Evolutionary conservation across 2,888 invertebrate genomes (phyloP).

Genomic region (Oligia fasciuncula): DNA sequence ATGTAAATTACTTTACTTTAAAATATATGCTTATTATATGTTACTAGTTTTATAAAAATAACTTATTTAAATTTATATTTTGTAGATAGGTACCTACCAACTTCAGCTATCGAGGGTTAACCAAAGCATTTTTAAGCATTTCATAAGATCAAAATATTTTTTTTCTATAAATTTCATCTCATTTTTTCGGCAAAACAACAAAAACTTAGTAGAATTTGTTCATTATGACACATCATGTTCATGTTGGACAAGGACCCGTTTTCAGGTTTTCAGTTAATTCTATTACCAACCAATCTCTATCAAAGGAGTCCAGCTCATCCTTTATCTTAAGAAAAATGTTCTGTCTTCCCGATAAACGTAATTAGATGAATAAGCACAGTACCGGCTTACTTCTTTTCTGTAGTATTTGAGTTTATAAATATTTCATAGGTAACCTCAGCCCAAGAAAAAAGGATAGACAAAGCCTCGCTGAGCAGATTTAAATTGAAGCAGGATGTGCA

Average conservation of each 20-base stretch:
- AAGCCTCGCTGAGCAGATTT: neutral
- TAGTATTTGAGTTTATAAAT: slow-evolving; percentile 21
- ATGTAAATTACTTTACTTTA: neutral
- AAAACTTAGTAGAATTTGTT: neutral
- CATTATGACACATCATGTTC: neutral
- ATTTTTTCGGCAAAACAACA: neutral
- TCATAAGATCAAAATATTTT: neutral
- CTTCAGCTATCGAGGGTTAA: neutral
- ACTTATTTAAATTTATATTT: neutral
- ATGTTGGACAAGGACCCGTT: neutral
- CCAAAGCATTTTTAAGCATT: neutral
- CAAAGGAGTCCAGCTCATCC: no score
- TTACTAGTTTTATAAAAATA: neutral
- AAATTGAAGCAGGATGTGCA: neutral
- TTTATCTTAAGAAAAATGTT: neutral
- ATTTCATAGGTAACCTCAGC: slow-evolving; percentile 18
- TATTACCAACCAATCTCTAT: slow-evolving; percentile 1
- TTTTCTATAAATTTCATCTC: neutral
- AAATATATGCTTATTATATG: neutral
- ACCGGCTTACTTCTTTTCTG: slow-evolving; percentile 21
- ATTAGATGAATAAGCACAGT: slow-evolving; percentile 31
- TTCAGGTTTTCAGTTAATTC: neutral
- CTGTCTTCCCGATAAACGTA: neutral
- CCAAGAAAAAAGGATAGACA: slow-evolving; percentile 3
- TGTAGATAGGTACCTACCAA: neutral